Base-by-base conservation (phyloP, 2,888 invertebrate genomes). In the Euzophera pinguis region DNA sequence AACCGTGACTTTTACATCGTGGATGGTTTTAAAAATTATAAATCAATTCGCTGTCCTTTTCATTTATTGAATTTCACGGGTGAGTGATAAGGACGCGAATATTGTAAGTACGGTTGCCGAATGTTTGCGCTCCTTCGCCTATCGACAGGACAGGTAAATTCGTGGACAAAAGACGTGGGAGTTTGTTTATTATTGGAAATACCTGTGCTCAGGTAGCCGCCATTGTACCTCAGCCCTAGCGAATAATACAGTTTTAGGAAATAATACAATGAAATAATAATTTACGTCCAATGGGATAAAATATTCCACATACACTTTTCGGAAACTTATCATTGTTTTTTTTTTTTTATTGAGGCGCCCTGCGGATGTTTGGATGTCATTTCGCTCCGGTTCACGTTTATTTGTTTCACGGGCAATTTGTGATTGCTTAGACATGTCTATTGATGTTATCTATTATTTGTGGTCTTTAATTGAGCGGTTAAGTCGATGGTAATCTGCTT, bases 171-270 rank as follows among this genome's bases (percentile, higher is more conserved):
- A 78, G 81, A 77, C 74, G 79, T 82, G 78, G 82, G 82, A 79
- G 82, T 78, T 72, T 80, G 78, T 78, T 84, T 81, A 80, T 78
- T 72, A 80, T 43, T 45, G 45, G 80, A 80, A 81, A 84, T 87
- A 84, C 84, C 86, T 79, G 77, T 64, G 65, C 63, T 65, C 88
- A 89, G 89, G 88, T 88, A 89, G 80, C 71, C 55, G 60, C 67
- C 68, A 81, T 86, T 85, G 86, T 84, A 64, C 67, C 17, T 41
- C 64, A 73, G 65, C 80, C 80, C 81, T 79, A 78, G 72, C 64
- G 76, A 74, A 87, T 83, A 88, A 88, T 86, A 82, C 84, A 86
- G 74, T 89, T 89, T 89, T 88, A 76, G 86, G 88, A 89, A 88
- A 81, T 74, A 76, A 76, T 76, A 89, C 90, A 90, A 90, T 87